Base-by-base conservation (phyloP, 2,113 vertebrate genomes). In the Cyprichromis sp. region DNA sequence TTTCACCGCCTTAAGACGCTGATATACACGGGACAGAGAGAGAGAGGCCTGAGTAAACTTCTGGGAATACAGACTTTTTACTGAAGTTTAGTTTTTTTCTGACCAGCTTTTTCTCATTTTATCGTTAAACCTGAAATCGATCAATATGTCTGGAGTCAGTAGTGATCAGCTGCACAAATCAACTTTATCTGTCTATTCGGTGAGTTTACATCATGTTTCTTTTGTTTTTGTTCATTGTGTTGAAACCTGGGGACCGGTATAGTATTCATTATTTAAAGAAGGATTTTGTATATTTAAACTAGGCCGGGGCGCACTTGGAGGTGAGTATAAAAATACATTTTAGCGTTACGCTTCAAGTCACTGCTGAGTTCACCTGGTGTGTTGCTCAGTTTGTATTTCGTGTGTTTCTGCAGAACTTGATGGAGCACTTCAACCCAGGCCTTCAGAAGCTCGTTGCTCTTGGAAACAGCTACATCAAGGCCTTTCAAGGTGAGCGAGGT, bases 361-460 rank as follows among this genome's bases (percentile, higher is more conserved):
- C 12, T 21, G n/a, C 1, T 45, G 26, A 47, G 26, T 50, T 84
- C 4, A 21, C 13, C 50, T n/a, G 11, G 14, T 36, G 50, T 42
- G 17, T 52, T 13, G 3, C 47, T 86, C 34, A 80, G 54, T 40
- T 7, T 68, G 12, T 61, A 19, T 86, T 47, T 11, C 59, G 0
- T 88, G 38, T 80, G 12, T 92, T 54, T 8, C 9, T 86, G 5
- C 68, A 99, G 98, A 98, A 96, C 84, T 97, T 99, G 87, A 95
- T 97, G 97, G 98, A 99, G 76, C 97, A 98, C 89, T 99, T 99
- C 93, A 99, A 99, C 89, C 98, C 98, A 0, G 97, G 98, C 7
- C 96, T 99, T 85, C 97, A 98, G 95, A 97, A 97, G 84, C 96
- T 99, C 57, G 97, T 98, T 54, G 96, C 97, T 88, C 95, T 99